Evolutionary conservation across 2,797 vertebrate species (phyloP), one percentile per base, ranked within the genome.

Genomic region (Poeciliopsis infans): DNA sequence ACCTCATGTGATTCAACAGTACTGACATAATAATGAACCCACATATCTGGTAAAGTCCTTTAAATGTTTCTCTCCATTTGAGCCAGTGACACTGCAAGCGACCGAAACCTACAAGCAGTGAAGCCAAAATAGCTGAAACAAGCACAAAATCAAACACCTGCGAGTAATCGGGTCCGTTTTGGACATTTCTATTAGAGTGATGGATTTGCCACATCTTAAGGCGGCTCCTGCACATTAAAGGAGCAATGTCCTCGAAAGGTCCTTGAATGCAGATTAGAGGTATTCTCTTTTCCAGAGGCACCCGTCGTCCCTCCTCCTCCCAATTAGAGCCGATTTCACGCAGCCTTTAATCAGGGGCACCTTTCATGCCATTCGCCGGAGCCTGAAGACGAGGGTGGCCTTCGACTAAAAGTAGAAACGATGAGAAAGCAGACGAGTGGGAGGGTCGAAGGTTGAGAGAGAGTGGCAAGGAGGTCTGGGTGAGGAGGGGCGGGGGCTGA

Each of bases 291-390:
- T 0, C 55, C 33, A 45, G 6, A 74, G 53, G 25, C 78, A 71
- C 75, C 45, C 15, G 72, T 16, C 53, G 57, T 45, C 46, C 41
- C 75, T 64, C 80, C 82, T 77, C 82, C 66, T 84, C 81, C 90
- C 68, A 68, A 45, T 15, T 33, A 53, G 82, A 68, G 79, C 75
- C 79, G 61, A 84, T 90, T 79, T 79, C 3, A 79, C 7, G 18
- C 78, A 86, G 83, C 75, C 93, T 95, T 78, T 94, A 94, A 95
- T 94, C 91, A 92, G 66, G 28, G 8, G 10, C 79, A 77, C 88
- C 79, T 78, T 76, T 83, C 45, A 78, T 79, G 80, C 75, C 46
- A 57, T 74, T 59, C 72, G 74, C 66, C 64, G 33, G 69, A 79
- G 73, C 74, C 61, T 2, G 70, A 84, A 78, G 82, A 88, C 89